Evolutionary conservation across 2,797 vertebrate species (phyloP).

Genomic region (Iguana delicatissima): DNA sequence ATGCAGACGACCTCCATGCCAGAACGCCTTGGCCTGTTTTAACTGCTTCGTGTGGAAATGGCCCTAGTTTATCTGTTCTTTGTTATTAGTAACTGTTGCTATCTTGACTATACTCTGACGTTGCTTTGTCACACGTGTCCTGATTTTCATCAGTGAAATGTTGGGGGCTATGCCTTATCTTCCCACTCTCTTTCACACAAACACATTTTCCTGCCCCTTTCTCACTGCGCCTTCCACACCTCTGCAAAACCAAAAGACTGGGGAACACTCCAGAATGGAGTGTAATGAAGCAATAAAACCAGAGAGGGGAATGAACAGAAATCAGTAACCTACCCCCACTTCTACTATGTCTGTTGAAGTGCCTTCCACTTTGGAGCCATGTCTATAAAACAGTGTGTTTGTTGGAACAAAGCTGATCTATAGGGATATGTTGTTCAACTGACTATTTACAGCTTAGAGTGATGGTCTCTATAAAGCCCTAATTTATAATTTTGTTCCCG

Average conservation of each 20-base stretch:
- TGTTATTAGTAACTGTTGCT: too few relatives aligned
- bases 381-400: slow-evolving; percentile 2
- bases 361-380: background rate
- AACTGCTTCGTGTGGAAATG: too few relatives aligned
- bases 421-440: background rate
- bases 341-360: background rate
- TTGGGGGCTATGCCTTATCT: too few relatives aligned
- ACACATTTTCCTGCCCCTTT: background rate
- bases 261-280: background rate
- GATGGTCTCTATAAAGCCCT: background rate
- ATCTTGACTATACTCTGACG: too few relatives aligned
- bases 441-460: background rate
- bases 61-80: too few relatives aligned
- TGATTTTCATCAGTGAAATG: too few relatives aligned
- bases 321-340: background rate
- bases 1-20: too few relatives aligned
- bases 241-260: background rate
- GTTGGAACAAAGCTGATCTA: slow-evolving; percentile 5
- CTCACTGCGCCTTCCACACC: background rate
- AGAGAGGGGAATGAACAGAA: background rate
- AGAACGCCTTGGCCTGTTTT: too few relatives aligned
- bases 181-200: background rate
- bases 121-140: too few relatives aligned
- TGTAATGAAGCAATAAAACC: background rate
- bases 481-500: slow-evolving; percentile 35